Base-by-base conservation (phyloP, 1,140 invertebrate species). In the Drosophila lacertosa region DNA sequence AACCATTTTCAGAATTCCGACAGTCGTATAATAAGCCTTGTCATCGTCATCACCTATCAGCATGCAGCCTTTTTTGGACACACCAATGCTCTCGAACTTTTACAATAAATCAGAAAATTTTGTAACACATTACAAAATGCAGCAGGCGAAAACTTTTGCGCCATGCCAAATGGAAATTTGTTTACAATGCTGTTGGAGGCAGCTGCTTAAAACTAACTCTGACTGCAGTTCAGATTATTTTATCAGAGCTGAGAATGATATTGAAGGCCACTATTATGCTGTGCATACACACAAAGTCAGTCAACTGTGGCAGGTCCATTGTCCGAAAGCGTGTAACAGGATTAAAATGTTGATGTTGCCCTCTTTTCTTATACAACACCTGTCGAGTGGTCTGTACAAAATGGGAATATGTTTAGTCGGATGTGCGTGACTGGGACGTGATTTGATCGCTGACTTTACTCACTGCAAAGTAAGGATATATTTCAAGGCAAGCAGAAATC, bases 111-210 rank as follows among this genome's bases (percentile, higher is more conserved):
- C 63, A 72, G 45, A 69, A 67, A 74, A 77, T 86, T 86, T 86
- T 80, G 68, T 60, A 57, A 70, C 74, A 67, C 77, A 77, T 77
- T 74, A 69, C 75, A 65, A 18, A 29, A n/a, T n/a, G n/a, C n/a
- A n/a, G 48, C 47, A 44, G 55, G 39, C 66, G 48, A 40, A 77
- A 60, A 84, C 39, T 76, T 79, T 86, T 24, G n/a, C 37, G 64
- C 63, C 37, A 64, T 48, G 16, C 59, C 66, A 53, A 76, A 76
- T 73, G 63, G 63, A 86, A 83, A 83, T 86, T 86, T 76, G 81
- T 76, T 80, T 76, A 76, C 76, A 83, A 60, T 80, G 81, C 72
- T 76, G 62, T 62, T 40, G 16, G 32, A 47, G 48, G 63, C 80
- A 65, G 33, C 44, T 47, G 55, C 65, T 45, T 37, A 62, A 62